These are phyloP conservation scores for Nasua narica DNA, from an alignment of 2,797 vertebrate species.

Conservation along the genomic window DNA sequence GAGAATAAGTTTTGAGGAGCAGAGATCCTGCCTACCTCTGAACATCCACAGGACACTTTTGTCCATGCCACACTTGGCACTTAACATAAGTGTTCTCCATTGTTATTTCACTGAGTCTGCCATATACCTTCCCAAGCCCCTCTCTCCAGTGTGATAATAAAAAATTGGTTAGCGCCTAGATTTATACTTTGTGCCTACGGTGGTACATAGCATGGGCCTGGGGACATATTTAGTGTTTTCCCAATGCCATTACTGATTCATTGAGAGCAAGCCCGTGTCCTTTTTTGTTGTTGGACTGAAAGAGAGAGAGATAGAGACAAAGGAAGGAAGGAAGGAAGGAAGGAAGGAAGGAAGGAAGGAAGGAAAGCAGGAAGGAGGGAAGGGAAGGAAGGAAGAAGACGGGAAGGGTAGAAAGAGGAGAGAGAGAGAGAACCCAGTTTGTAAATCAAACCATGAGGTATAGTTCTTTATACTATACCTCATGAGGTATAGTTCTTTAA, in stretches of 20 bases:
- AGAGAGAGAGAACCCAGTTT: not conserved
- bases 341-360: not conserved
- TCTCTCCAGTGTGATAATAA: not conserved
- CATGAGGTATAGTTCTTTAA: not conserved
- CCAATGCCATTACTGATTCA: not conserved
- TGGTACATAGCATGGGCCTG: not conserved
- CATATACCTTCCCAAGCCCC: not conserved
- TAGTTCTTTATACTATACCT: not conserved
- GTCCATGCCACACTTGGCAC: not conserved
- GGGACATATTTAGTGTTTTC: not conserved
- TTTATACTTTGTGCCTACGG: not conserved
- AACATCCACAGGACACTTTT: not conserved
- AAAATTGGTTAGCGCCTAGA: not conserved
- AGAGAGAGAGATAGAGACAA: not conserved
- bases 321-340: no score
- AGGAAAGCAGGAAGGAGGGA: not conserved
- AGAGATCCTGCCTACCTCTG: not conserved
- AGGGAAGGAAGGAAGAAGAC: not conserved
- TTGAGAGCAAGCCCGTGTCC: not conserved
- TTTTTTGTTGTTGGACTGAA: not conserved
- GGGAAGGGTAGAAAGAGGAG: not conserved
- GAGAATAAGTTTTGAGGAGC: not conserved
- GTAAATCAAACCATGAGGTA: not conserved
- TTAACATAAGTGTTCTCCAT: not conserved
- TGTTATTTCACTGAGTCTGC: not conserved